A percentile compares a stretch with the other conserved stretches of the same genome.
phyloP scores from a whole-genome alignment of 2,113 vertebrate genomes.

The Haemorhous mexicanus region DNA sequence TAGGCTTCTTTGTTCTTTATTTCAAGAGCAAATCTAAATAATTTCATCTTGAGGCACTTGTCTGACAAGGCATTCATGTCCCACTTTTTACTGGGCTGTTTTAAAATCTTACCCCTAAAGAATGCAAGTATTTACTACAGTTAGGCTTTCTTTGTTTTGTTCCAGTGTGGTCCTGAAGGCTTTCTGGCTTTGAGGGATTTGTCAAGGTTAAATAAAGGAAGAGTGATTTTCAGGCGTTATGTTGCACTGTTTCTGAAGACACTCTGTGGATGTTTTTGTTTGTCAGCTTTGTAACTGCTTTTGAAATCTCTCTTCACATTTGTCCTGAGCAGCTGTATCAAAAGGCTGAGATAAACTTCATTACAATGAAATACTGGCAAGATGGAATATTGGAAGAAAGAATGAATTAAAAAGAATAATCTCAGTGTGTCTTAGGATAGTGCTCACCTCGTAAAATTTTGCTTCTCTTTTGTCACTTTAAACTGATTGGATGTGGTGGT shows the following conservation, averaged over 20 bases:
- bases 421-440: not conserved
- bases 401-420: not conserved
- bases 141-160: not conserved
- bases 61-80: not conserved
- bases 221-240: not conserved
- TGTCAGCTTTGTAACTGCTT: not conserved
- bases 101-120: not conserved
- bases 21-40: conserved; percentile 8
- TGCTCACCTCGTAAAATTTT: not conserved
- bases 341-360: not conserved
- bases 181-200: not conserved
- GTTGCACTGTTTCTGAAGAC: not conserved
- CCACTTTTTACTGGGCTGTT: not conserved
- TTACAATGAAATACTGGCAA: not conserved
- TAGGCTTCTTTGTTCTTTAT: not conserved
- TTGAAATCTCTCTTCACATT: not conserved
- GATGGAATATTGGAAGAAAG: not conserved
- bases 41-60: not conserved
- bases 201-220: not conserved
- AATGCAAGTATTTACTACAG: not conserved
- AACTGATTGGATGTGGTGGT: not conserved
- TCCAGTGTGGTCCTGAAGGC: not conserved
- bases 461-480: not conserved
- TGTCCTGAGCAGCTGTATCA: not conserved
- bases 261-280: not conserved